Percentiles rank a stretch among this genome's conserved stretches.
phyloP scores from a whole-genome alignment of 1,140 invertebrate genomes.

The Leptestheria dahalacensis region DNA sequence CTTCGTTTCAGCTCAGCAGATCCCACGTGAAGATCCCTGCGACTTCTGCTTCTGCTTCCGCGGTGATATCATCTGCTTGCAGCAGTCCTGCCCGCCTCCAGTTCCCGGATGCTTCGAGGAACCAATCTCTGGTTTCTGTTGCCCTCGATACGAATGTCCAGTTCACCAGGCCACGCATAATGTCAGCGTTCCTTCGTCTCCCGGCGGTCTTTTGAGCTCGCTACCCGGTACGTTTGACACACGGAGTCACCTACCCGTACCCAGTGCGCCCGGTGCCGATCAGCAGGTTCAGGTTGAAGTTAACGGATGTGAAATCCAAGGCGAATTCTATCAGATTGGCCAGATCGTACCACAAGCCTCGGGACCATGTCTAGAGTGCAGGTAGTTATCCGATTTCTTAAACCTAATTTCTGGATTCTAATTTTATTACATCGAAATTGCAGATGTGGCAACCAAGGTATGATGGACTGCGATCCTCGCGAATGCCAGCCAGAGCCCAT shows the following conservation, averaged over 20 bases:
- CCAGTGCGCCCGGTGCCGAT: slow-evolving; percentile 4
- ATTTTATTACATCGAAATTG: no score
- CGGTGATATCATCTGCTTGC: slow-evolving; percentile 85
- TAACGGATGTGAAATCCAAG: slow-evolving; percentile 62
- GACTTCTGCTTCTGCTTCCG: slow-evolving; percentile 95
- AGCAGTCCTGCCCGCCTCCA: slow-evolving; percentile 86
- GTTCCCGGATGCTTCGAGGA: slow-evolving; percentile 79
- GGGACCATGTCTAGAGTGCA: slow-evolving; percentile 80
- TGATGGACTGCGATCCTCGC: slow-evolving; percentile 84
- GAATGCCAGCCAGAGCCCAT: slow-evolving; percentile 72
- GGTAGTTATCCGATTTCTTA: slow-evolving; percentile 44
- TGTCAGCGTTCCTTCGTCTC: slow-evolving; percentile 57
- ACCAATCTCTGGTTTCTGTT: slow-evolving; percentile 82
- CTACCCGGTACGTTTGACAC: slow-evolving; percentile 9
- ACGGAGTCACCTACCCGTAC: neutral
- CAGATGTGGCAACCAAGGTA: slow-evolving; percentile 72
- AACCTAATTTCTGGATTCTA: no score
- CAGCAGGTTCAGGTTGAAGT: slow-evolving; percentile 16
- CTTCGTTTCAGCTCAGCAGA: slow-evolving; percentile 85
- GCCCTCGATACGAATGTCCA: slow-evolving; percentile 83
- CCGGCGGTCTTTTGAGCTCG: slow-evolving; percentile 25
- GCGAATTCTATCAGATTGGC: slow-evolving; percentile 63
- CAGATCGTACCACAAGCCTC: slow-evolving; percentile 65
- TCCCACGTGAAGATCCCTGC: slow-evolving; percentile 80
- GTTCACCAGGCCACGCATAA: slow-evolving; percentile 53